Base-by-base conservation (phyloP, 2,113 vertebrate genomes). In the Turdus rufiventris region DNA sequence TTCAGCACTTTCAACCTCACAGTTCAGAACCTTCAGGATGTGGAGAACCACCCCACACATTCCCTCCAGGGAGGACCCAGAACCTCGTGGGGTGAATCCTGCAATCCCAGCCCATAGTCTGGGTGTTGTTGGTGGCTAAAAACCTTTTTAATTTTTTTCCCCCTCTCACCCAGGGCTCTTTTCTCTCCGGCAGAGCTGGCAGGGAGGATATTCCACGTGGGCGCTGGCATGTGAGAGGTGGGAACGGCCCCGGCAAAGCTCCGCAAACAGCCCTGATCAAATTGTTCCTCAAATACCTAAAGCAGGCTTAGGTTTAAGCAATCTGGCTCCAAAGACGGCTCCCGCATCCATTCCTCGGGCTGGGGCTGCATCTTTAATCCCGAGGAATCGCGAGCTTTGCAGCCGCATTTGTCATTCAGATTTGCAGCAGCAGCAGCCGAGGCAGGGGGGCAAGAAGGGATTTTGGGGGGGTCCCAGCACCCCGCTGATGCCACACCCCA, bases 261-360 rank as follows among this genome's bases (percentile, higher is more conserved):
- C 76, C 51, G 91, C 88, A 47, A 93, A 66, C 86, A 60, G 34
- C 67, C 29, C 92, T 0, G 72, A 92, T 93, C 66, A 88, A 92
- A 93, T 81, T 91, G 83, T 88, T 95, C 85, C 82, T 93, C 83
- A 80, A 84, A 80, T 42, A 80, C 78, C 78, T 89, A 88, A 93
- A 96, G 88, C 90, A 90, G 82, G 91, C 92, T 88, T 95, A 95
- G 75, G 38, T 93, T 96, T 57, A 65, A 91, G 67, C 71, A 12
- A 57, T 68, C 85, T 43, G 6, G 8, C 78, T 89, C 89, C 57
- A 61, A 91, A 89, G 93, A 42, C 85, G n/a, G 85, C 78, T 94
- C 78, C 71, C 1, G 28, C 82, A 54, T 24, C 6, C 62, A 8
- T 73, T 66, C 24, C 2, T 0, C 26, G 13, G 50, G 71, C 88